Evolutionary conservation across 1,140 invertebrate species (phyloP).

Genomic region (Bombus difficillimus): DNA sequence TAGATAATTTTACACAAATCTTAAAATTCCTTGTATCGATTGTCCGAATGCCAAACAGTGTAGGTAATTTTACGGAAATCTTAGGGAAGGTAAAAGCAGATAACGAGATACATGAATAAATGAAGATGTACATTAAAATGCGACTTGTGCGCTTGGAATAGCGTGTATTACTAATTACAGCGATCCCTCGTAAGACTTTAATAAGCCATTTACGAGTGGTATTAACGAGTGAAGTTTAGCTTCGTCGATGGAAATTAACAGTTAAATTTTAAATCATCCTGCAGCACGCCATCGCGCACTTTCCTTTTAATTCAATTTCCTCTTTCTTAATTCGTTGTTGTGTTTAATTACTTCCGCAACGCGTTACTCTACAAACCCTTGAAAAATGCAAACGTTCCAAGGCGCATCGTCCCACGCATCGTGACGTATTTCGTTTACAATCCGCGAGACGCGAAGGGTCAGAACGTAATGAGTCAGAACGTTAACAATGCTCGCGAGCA

Average conservation of each 20-base stretch:
- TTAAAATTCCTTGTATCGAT: not conserved
- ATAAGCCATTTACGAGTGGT: conserved; percentile 3
- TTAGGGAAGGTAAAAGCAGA: not conserved
- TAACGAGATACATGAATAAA: not conserved
- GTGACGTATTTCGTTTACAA: not conserved
- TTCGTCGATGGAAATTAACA: not conserved
- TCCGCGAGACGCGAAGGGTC: not conserved
- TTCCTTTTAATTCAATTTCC: not conserved
- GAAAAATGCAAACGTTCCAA: not conserved
- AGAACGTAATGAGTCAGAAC: not conserved
- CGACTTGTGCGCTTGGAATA: not conserved
- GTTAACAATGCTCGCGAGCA: not conserved
- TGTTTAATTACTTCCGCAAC: not conserved
- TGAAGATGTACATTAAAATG: not conserved
- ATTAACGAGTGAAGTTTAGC: not conserved
- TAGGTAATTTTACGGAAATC: not conserved
- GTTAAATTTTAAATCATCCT: conserved; percentile 22
- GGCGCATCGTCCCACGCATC: not conserved
- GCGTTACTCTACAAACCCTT: no score
- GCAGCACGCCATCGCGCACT: not conserved
- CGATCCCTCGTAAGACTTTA: not conserved
- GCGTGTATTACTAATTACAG: conserved; percentile 12
- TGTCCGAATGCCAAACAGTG: not conserved
- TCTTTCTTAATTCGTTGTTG: not conserved
- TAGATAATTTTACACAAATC: not conserved